A percentile compares a stretch with the other conserved stretches of the same genome.
phyloP scores from a whole-genome alignment of 2,113 vertebrate genomes.

The Todiramphus chloris region DNA sequence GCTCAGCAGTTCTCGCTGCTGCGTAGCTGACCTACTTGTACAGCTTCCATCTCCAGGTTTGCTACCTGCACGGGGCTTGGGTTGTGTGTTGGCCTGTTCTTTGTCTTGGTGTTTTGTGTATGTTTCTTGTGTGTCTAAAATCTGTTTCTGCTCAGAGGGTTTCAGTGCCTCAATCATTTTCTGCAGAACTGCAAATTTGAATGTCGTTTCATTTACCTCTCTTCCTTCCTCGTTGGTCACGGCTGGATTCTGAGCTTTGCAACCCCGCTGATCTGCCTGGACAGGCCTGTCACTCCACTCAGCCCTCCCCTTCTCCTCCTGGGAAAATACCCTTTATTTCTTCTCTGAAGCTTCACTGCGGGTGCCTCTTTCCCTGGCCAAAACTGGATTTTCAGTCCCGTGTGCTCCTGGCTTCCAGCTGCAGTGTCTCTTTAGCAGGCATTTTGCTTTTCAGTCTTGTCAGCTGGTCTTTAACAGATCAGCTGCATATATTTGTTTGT shows the following conservation, averaged over 20 bases:
- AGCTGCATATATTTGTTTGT: background rate
- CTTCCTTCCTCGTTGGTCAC: constrained; percentile 35
- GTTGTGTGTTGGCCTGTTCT: background rate
- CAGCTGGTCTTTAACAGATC: constrained; percentile 9
- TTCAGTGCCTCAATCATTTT: constrained; percentile 20
- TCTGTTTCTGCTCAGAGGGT: background rate
- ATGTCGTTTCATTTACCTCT: background rate
- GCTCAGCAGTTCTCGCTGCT: constrained; percentile 32
- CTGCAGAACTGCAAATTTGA: constrained; percentile 17
- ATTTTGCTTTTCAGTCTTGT: constrained; percentile 19
- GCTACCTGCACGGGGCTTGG: background rate
- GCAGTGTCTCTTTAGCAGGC: background rate
- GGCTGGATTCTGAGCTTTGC: constrained; percentile 46
- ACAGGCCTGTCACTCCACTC: constrained; percentile 2
- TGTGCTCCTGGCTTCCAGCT: background rate
- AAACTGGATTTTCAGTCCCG: background rate
- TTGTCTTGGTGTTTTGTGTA: background rate
- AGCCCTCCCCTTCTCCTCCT: background rate
- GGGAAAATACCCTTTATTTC: background rate
- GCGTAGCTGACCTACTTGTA: constrained; percentile 42
- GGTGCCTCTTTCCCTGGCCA: background rate
- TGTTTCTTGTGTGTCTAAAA: background rate
- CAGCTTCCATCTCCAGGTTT: background rate
- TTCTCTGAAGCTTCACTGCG: background rate
- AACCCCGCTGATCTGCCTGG: background rate